Evolutionary conservation across 1,140 invertebrate genomes (phyloP).

Genomic region (Dufourea novaeangliae): DNA sequence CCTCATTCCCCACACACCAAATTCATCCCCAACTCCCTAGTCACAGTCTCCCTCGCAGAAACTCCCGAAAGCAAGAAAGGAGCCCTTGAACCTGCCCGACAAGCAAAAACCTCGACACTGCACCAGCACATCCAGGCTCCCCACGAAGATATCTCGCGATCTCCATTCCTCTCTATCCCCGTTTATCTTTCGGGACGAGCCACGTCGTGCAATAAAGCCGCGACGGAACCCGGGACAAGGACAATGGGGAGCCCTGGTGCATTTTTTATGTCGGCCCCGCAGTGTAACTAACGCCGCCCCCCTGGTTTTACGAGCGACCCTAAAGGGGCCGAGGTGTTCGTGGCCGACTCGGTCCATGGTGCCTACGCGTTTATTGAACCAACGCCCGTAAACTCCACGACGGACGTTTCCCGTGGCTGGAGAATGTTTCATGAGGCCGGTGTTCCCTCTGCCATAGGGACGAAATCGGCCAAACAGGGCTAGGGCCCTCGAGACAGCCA

Average conservation of each 20-base stretch:
- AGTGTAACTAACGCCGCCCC: slow-evolving; percentile 61
- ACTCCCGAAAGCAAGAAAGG: too few species aligned
- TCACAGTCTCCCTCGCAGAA: too few species aligned
- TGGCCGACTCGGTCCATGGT: not conserved
- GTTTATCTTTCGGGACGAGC: not conserved
- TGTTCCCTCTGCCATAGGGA: not conserved
- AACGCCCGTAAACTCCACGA: slow-evolving; percentile 51
- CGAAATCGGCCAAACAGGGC: not conserved
- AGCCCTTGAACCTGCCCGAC: slow-evolving; percentile 2
- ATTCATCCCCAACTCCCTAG: too few species aligned
- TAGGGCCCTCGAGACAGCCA: not conserved
- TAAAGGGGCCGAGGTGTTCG: slow-evolving; percentile 13
- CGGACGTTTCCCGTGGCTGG: slow-evolving; percentile 25
- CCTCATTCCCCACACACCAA: too few species aligned
- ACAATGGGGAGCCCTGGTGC: slow-evolving; percentile 57
- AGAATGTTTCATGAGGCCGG: slow-evolving; percentile 60
- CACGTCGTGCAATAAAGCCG: not conserved
- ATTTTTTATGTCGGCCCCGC: slow-evolving; percentile 64
- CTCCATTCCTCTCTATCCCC: not conserved
- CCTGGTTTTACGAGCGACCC: slow-evolving; percentile 56
- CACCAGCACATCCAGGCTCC: not conserved
- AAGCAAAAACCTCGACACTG: not conserved
- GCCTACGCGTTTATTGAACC: slow-evolving; percentile 5
- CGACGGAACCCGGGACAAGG: slow-evolving; percentile 15
- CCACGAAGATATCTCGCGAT: not conserved